These are phyloP conservation scores for Phyllopteryx taeniolatus DNA, from an alignment of 2,113 vertebrate genomes.

Conservation along the genomic window DNA sequence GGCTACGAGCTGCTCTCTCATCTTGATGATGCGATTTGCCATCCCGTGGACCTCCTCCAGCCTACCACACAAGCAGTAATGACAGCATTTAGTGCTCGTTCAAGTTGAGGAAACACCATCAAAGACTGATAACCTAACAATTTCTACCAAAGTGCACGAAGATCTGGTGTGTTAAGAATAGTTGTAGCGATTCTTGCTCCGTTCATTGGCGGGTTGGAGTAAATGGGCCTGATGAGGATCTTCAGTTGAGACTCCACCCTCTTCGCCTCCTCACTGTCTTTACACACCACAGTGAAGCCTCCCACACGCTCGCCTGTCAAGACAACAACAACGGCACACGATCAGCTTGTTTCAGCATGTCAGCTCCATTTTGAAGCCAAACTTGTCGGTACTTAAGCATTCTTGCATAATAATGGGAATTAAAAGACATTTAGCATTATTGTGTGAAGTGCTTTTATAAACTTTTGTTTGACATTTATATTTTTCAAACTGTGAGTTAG, in stretches of 20 bases:
- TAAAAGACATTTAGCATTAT: not conserved
- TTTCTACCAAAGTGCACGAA: slow-evolving; percentile 86
- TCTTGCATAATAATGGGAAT: not conserved
- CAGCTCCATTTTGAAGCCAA: not conserved
- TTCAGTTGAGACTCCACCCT: slow-evolving; percentile 94
- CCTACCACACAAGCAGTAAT: slow-evolving; percentile 64
- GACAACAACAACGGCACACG: not conserved
- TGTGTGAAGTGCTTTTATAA: not conserved
- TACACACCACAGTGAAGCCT: slow-evolving; percentile 90
- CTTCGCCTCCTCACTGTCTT: slow-evolving; percentile 87
- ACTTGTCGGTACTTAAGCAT: not conserved
- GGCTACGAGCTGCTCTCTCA: slow-evolving; percentile 88
- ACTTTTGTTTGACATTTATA: no score
- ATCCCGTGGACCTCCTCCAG: slow-evolving; percentile 89
- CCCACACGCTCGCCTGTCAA: slow-evolving; percentile 91
- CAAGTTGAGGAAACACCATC: not conserved
- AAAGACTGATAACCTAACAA: not conserved
- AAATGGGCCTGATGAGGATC: slow-evolving; percentile 96
- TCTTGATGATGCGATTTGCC: slow-evolving; percentile 94
- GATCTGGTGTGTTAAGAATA: slow-evolving; percentile 87
- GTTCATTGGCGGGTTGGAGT: slow-evolving; percentile 94
- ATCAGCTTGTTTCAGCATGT: not conserved
- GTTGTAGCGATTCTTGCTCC: slow-evolving; percentile 89
- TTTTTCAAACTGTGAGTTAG: no score
- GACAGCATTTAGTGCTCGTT: not conserved